Conservation (phyloP, 2,797 vertebrate species). For the Melanotaenia nigrans region DNA sequence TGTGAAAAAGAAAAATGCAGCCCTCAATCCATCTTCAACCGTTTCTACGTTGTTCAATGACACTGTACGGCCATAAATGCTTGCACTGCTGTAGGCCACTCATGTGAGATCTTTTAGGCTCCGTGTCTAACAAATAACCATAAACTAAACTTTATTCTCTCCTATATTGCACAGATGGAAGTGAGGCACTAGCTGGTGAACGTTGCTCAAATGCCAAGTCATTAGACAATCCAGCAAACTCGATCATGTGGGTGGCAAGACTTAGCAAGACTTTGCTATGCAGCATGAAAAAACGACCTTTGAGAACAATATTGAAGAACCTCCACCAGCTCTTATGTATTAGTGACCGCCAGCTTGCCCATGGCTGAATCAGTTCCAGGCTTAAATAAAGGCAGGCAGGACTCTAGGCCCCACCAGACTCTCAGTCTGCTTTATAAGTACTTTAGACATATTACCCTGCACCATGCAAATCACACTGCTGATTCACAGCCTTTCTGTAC, state of each 20-base stretch:
- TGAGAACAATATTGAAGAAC: not conserved
- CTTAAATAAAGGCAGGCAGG: not conserved
- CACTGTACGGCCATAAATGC: not conserved
- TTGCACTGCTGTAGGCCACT: not conserved
- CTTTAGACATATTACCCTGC: not conserved
- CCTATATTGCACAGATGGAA: not conserved
- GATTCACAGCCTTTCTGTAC: not conserved
- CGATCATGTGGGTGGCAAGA: not conserved
- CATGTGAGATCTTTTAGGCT: not conserved
- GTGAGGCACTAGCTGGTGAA: not conserved
- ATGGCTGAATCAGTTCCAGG: not conserved
- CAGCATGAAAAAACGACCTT: not conserved
- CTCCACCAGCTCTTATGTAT: not conserved
- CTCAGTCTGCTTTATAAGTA: not conserved
- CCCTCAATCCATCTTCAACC: not conserved
- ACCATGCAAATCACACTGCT: not conserved
- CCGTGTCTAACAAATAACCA: not conserved
- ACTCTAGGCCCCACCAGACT: not conserved
- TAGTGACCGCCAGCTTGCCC: not conserved
- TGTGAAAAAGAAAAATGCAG: not conserved
- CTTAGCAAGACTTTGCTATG: not conserved
- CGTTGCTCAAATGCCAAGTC: not conserved
- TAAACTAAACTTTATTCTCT: not conserved
- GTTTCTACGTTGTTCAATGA: not conserved
- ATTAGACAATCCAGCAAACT: not conserved